A percentile compares a stretch with the other conserved stretches of the same genome.
Conservation (phyloP, 2,888 invertebrate genomes). For the Petrolisthes cinctipes region DNA sequence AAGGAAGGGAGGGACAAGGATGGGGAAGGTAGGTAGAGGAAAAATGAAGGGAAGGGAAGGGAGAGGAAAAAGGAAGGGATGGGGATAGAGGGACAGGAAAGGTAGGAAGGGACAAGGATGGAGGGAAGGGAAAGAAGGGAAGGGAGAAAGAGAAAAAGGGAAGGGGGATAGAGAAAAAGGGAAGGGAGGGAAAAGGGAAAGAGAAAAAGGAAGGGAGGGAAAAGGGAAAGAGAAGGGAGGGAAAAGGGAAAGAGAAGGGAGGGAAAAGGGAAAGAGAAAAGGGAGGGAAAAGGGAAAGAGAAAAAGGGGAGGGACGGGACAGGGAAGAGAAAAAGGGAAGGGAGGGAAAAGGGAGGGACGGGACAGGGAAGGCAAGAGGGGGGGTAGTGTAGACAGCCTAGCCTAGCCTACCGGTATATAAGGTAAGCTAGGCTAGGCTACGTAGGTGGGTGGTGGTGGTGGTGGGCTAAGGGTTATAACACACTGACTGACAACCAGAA, state of each 20-base stretch:
- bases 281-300: neutral
- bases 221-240: no score
- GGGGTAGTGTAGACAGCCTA: neutral
- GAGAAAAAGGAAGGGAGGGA: neutral
- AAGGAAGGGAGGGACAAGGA: neutral
- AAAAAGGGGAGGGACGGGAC: neutral
- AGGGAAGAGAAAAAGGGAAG: neutral
- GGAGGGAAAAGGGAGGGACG: neutral
- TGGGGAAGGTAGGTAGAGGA: neutral
- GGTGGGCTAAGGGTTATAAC: neutral
- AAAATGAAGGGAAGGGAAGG: neutral
- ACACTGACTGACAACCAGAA: no score
- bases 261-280: neutral
- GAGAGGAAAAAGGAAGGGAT: neutral
- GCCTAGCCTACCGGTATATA: neutral
- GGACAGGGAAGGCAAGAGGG: neutral
- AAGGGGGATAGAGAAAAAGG: neutral
- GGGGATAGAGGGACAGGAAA: neutral
- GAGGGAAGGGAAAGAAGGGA: neutral
- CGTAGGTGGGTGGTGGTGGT: neutral
- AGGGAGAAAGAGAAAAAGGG: neutral
- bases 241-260: conserved; percentile 5
- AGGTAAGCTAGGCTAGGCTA: neutral
- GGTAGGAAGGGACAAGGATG: neutral
- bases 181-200: neutral